Percentiles rank a stretch among this genome's conserved stretches.
These are phyloP conservation scores for Meles meles DNA, from an alignment of 2,113 vertebrate genomes.

Conservation along the genomic window DNA sequence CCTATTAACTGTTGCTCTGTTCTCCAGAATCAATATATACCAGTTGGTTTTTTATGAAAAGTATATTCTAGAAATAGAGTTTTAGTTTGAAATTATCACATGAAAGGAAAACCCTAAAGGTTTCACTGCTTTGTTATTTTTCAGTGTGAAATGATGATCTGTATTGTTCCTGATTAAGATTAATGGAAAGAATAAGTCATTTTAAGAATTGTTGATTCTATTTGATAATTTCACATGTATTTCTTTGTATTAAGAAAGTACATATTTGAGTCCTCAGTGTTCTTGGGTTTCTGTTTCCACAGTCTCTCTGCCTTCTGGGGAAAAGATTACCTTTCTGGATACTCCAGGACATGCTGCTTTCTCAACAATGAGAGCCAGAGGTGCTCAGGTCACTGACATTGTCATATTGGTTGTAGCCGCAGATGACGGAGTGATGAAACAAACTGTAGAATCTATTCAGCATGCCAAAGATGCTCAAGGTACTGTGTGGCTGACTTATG, in stretches of 20 bases:
- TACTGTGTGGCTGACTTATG: constrained; percentile 56
- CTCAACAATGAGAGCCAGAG: constrained; percentile 93
- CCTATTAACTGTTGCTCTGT: not conserved
- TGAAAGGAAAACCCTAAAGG: not conserved
- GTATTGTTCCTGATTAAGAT: constrained; percentile 1
- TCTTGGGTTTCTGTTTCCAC: constrained; percentile 60
- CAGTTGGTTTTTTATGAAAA: not conserved
- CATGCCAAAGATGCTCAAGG: constrained; percentile 91
- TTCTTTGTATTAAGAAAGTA: not conserved
- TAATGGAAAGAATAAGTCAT: constrained; percentile 7
- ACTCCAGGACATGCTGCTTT: constrained; percentile 98
- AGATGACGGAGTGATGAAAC: constrained; percentile 97
- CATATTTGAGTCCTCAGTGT: not conserved
- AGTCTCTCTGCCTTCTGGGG: constrained; percentile 94
- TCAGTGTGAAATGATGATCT: constrained; percentile 33
- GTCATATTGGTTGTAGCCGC: constrained; percentile 94
- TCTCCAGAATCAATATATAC: not conserved
- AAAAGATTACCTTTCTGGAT: constrained; percentile 97
- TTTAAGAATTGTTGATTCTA: not conserved
- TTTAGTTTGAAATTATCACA: constrained; percentile 29
- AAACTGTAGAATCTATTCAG: constrained; percentile 94
- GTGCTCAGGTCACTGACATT: constrained; percentile 93
- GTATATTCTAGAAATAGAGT: constrained; percentile 9
- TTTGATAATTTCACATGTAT: not conserved
- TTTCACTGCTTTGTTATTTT: not conserved